Evolutionary conservation across 2,113 vertebrate species (phyloP), one percentile per base, ranked within the genome.

Genomic region (Prochilodus magdalenae): DNA sequence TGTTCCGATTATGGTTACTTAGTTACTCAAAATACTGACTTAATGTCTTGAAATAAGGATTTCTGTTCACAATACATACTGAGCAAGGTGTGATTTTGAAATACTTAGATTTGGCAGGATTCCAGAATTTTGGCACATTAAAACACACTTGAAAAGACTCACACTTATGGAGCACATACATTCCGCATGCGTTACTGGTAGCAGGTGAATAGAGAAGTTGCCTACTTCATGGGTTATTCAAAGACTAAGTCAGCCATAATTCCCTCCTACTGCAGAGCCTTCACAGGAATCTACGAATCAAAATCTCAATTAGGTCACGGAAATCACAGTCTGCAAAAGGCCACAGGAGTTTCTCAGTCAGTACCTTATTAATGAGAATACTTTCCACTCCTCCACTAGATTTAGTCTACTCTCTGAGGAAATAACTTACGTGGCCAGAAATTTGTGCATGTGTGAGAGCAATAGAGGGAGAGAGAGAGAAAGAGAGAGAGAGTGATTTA

Each of bases 401-500:
- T 87, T 87, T 55, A 69, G 79, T 74, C 86, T 85, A 83, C 80
- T 87, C 86, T 86, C 75, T 10, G 84, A 87, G 82, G 84, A 86
- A 90, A 85, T 33, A 75, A 40, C 71, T 40, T 47, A 72, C 80
- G 78, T 85, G 65, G 72, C 73, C 59, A 70, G 74, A 85, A 85
- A 87, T 88, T 78, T 83, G 55, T 88, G 73, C 30, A 51, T 60
- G 85, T 91, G 91, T 93, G 65, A 22, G 65, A 36, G 65, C 26
- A 14, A 66, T 10, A 66, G 26, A 30, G 62, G 29, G 10, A 55
- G 65, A 22, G 65, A 36, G 65, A 20, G 65, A 36, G 65, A 20
- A 14, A 30, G 62, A 82, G 30, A 75, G 51, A 76, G 73, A 22
- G 73, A 71, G 85, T 91, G 91, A 93, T 92, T 92, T 90, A 89